Percentiles rank a stretch among this genome's conserved stretches.
phyloP scores from a whole-genome alignment of 2,113 vertebrate species.

The Heloderma charlesbogerti region DNA sequence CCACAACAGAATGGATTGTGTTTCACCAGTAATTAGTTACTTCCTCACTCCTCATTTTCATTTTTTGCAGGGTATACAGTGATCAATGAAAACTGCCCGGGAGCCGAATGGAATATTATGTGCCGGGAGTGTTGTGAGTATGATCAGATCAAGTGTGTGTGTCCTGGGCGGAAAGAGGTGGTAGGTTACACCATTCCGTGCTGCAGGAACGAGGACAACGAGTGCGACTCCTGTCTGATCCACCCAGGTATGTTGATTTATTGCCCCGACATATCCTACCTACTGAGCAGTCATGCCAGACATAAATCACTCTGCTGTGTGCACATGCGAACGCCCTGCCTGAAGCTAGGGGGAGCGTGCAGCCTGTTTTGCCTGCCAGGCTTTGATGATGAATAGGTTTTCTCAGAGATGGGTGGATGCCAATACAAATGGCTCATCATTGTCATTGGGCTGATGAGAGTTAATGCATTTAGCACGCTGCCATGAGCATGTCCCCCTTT shows the following conservation, averaged over 20 bases:
- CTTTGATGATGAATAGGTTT: not conserved
- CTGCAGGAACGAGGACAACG: slow-evolving; percentile 93
- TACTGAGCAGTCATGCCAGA: accelerated
- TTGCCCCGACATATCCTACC: not conserved
- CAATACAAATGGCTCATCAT: not conserved
- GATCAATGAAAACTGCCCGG: slow-evolving; percentile 91
- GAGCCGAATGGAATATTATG: slow-evolving; percentile 97
- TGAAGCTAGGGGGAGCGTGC: not conserved
- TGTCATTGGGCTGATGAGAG: slow-evolving; percentile 25
- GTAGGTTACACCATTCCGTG: slow-evolving; percentile 98
- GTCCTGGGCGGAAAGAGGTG: slow-evolving; percentile 87
- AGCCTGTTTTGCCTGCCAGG: slow-evolving; percentile 3
- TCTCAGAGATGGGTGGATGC: not conserved
- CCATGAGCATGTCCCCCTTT: not conserved
- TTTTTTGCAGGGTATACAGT: slow-evolving; percentile 88
- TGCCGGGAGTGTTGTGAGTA: slow-evolving; percentile 96
- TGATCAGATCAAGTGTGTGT: slow-evolving; percentile 91
- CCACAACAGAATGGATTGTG: not conserved
- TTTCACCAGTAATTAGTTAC: not conserved
- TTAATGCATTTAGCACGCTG: slow-evolving; percentile 24
- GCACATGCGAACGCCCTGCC: not conserved
- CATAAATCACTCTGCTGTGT: not conserved
- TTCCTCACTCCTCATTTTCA: slow-evolving; percentile 12
- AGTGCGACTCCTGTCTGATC: slow-evolving; percentile 96
- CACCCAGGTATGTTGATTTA: slow-evolving; percentile 86